Evolutionary conservation across 92 coral and sea anemone genomes (phyloP), one percentile per base, ranked within the genome.

Genomic region (Anthopleura xanthogrammica): DNA sequence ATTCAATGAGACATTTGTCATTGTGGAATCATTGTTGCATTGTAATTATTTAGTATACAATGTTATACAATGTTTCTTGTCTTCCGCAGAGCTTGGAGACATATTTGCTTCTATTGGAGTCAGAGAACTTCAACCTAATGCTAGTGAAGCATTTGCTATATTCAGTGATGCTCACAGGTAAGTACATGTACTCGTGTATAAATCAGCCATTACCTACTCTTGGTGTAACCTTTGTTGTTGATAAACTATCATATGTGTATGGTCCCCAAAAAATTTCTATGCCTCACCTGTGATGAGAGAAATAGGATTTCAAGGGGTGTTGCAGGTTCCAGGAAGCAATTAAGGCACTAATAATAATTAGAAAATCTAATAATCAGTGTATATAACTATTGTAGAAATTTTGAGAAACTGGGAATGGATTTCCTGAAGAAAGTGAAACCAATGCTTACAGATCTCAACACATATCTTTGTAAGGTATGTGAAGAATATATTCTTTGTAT

Each of bases 41-140:
- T 29, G 36, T 29, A 29, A 0, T 29, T 0, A 29, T 29, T 29
- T 29, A 29, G 56, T 39, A 11, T 75, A 12, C 79, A 16, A n/a
- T 73, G 29, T 14, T 3, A 16, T 52, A 39, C 36, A 8, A 41
- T 76, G 3, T n/a, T 43, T 48, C 6, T 48, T 48, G 19, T 76
- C 7, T n/a, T 54, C 73, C 76, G 39, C 68, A 97, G 99, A 97
- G 65, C 93, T 97, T 74, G 99, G 99, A 23, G 98, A 97, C 76
- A 97, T 97, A 77, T 97, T 97, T 92, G 95, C 97, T 50, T 89
- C 98, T 76, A 88, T 97, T 86, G 99, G 99, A 60, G 99, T 97
- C 72, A 87, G 99, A 65, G 99, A 97, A 80, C 88, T 97, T 71
- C 99, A 97, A 72, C 99, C 99, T 22, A 97, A 97, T 90, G 99